These are phyloP conservation scores for Drosophila colorata DNA, from an alignment of 2,888 invertebrate genomes.

Conservation along the genomic window DNA sequence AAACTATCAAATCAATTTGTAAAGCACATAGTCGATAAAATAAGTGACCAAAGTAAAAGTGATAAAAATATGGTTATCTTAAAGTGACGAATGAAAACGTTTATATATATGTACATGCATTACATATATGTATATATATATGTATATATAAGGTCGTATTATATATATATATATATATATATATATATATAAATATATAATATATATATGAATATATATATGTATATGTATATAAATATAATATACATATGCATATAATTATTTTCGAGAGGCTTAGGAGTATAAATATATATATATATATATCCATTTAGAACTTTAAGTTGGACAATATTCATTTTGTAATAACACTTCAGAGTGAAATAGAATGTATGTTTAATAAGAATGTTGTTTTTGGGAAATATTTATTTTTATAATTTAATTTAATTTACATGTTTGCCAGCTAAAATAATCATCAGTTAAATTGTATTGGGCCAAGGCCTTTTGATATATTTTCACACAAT, in stretches of 20 bases:
- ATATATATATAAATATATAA: constrained; percentile 1
- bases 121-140: too few relatives aligned
- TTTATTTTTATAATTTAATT: too few relatives aligned
- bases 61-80: neutral
- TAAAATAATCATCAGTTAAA: too few relatives aligned
- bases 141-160: too few relatives aligned
- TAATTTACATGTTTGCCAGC: too few relatives aligned
- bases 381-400: too few relatives aligned
- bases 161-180: constrained; percentile 3
- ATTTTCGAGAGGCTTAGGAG: neutral
- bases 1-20: neutral
- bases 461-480: too few relatives aligned
- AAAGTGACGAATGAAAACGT: neutral
- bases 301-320: neutral
- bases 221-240: neutral
- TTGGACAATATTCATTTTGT: too few relatives aligned
- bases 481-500: too few relatives aligned
- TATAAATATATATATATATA: neutral
- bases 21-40: neutral
- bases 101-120: neutral
- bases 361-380: too few relatives aligned
- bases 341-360: too few relatives aligned
- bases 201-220: neutral
- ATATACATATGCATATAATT: neutral
- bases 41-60: neutral